Conservation (phyloP, 2,113 vertebrate genomes). For the Triplophysa siluroides region DNA sequence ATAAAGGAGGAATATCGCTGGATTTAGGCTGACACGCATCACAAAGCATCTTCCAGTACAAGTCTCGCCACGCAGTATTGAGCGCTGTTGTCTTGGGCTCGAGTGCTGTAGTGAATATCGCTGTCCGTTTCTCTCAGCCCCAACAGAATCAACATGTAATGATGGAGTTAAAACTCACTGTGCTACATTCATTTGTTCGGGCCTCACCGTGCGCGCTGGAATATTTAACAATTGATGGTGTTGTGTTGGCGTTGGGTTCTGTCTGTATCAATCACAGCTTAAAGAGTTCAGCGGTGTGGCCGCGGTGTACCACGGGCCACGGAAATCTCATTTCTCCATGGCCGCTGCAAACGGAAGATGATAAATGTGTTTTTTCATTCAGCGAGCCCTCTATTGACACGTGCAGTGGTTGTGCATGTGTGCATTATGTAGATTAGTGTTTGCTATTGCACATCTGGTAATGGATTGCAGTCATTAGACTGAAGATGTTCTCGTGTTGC, state of each 20-base stretch:
- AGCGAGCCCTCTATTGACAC: constrained; percentile 29
- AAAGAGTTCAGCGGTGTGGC: constrained; percentile 37
- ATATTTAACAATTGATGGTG: background rate
- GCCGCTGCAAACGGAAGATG: constrained; percentile 32
- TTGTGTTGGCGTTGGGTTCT: constrained; percentile 27
- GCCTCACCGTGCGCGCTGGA: too few relatives aligned
- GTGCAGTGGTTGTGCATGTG: constrained; percentile 22
- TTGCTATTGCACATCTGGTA: constrained; percentile 47
- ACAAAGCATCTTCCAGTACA: constrained; percentile 42
- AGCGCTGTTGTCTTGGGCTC: constrained; percentile 20
- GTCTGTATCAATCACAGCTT: constrained; percentile 41
- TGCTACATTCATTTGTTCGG: background rate
- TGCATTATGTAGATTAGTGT: constrained; percentile 56
- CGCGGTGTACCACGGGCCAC: constrained; percentile 6
- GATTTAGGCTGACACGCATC: constrained; percentile 47
- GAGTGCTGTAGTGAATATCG: constrained; percentile 12
- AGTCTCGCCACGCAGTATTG: constrained; percentile 15
- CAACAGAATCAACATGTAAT: constrained; percentile 7
- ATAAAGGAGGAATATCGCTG: constrained; percentile 44
- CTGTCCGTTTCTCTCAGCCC: constrained; percentile 11
- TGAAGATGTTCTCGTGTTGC: constrained; percentile 26
- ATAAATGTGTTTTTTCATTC: constrained; percentile 48
- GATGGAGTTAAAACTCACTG: background rate
- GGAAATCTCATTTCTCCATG: constrained; percentile 40
- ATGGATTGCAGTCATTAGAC: constrained; percentile 49